Evolutionary conservation across 1,140 invertebrate genomes (phyloP).

Genomic region (Drosophila elegans): DNA sequence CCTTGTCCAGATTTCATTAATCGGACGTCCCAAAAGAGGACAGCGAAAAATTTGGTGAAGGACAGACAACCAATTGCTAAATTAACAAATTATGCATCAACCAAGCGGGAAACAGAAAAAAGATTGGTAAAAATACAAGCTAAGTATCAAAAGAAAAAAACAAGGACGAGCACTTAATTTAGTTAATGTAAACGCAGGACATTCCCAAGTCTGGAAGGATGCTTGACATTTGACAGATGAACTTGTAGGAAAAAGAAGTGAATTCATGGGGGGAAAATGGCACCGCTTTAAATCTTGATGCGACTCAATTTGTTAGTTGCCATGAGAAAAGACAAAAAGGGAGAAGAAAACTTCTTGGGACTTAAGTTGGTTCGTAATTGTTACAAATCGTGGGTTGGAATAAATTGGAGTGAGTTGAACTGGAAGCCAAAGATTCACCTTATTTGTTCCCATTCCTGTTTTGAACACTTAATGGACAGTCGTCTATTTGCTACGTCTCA

Average conservation of each 20-base stretch:
- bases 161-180: slow-evolving; percentile 72
- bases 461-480: slow-evolving; percentile 50
- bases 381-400: slow-evolving; percentile 48
- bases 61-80: slow-evolving; percentile 60
- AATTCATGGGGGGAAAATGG: slow-evolving; percentile 58
- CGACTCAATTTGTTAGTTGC: slow-evolving; percentile 71
- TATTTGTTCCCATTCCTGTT: not conserved
- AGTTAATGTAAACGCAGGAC: slow-evolving; percentile 71
- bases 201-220: slow-evolving; percentile 28
- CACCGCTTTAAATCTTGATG: slow-evolving; percentile 67
- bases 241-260: slow-evolving; percentile 32
- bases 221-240: slow-evolving; percentile 81
- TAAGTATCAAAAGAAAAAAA: slow-evolving; percentile 11
- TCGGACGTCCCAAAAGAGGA: slow-evolving; percentile 38
- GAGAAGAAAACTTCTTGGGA: slow-evolving; percentile 35
- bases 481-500: slow-evolving; percentile 31
- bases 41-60: not conserved
- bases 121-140: not conserved
- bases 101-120: slow-evolving; percentile 45
- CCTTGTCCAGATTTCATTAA: slow-evolving; percentile 34
- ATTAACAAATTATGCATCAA: slow-evolving; percentile 81
- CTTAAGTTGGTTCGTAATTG: slow-evolving; percentile 55
- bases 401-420: not conserved
- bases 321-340: slow-evolving; percentile 5
- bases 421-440: slow-evolving; percentile 9